A percentile compares a stretch with the other conserved stretches of the same genome.
Conservation (phyloP, 2,888 invertebrate species). For the Hartigia nigra region DNA sequence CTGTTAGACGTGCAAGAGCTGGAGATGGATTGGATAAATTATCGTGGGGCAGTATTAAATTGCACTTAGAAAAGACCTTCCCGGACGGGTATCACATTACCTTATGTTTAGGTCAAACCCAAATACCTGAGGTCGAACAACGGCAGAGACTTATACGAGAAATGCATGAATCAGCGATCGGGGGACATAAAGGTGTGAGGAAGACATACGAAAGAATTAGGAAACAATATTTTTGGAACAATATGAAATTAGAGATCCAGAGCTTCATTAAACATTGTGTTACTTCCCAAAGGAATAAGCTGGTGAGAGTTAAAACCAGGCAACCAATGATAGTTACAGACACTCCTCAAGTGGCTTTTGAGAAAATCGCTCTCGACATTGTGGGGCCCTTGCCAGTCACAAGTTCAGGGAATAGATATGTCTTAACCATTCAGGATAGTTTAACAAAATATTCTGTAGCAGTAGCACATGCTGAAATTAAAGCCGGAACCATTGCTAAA, state of each 20-base stretch:
- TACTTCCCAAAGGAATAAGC: constrained; percentile 19
- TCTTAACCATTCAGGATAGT: constrained; percentile 14
- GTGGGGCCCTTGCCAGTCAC: constrained; percentile 26
- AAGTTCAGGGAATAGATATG: constrained; percentile 22
- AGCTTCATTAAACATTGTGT: constrained; percentile 11
- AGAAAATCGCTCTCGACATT: constrained; percentile 23
- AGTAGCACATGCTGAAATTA: constrained; percentile 3
- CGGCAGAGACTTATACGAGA: constrained; percentile 18
- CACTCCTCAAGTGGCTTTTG: constrained; percentile 12
- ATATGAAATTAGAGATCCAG: constrained; percentile 16
- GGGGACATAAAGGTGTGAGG: constrained; percentile 23
- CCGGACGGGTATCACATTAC: too few relatives aligned
- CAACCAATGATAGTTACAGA: constrained; percentile 24
- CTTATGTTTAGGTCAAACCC: not conserved
- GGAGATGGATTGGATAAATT: too few relatives aligned
- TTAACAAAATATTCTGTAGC: constrained; percentile 14
- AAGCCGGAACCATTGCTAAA: constrained; percentile 18
- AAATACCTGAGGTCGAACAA: not conserved
- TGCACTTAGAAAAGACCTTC: not conserved
- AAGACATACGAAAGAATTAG: constrained; percentile 23
- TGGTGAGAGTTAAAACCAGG: constrained; percentile 17
- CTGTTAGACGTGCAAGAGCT: too few relatives aligned
- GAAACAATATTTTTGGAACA: constrained; percentile 16
- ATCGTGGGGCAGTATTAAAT: too few relatives aligned
- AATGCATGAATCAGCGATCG: constrained; percentile 16